Evolutionary conservation across 1,140 invertebrate genomes (phyloP).

Genomic region (Melitaea cinxia): DNA sequence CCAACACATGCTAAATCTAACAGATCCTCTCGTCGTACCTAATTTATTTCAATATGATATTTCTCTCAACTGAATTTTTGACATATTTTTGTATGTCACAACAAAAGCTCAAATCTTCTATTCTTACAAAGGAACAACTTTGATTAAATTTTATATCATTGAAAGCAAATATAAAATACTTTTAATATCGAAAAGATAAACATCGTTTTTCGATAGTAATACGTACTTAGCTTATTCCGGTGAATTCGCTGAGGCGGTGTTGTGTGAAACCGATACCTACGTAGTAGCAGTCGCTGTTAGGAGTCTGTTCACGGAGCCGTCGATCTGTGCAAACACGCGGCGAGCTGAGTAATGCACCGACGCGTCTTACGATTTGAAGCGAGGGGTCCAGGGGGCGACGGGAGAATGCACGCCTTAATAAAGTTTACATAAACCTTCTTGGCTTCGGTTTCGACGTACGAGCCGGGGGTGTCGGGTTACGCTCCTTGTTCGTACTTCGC

Average conservation of each 20-base stretch:
- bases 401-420: constrained; percentile 65
- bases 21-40: constrained; percentile 55
- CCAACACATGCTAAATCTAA: constrained; percentile 74
- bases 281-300: constrained; percentile 48
- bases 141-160: too few relatives aligned
- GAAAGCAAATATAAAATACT: too few relatives aligned
- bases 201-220: constrained; percentile 1
- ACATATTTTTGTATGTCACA: too few relatives aligned
- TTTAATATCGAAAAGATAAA: not conserved
- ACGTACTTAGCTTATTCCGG: constrained; percentile 19
- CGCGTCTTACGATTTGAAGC: constrained; percentile 63
- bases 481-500: constrained; percentile 49
- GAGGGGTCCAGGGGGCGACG: constrained; percentile 47
- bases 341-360: constrained; percentile 67
- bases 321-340: constrained; percentile 73
- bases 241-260: constrained; percentile 13
- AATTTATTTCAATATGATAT: too few relatives aligned
- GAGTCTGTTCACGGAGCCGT: constrained; percentile 67
- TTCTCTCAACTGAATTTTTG: too few relatives aligned
- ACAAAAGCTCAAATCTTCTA: too few relatives aligned
- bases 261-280: constrained; percentile 64
- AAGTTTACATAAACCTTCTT: constrained; percentile 76
- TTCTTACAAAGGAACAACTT: too few relatives aligned
- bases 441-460: constrained; percentile 37
- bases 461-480: constrained; percentile 61